These are phyloP conservation scores for Druceiella hillmani DNA, from an alignment of 2,888 invertebrate species.

Conservation along the genomic window DNA sequence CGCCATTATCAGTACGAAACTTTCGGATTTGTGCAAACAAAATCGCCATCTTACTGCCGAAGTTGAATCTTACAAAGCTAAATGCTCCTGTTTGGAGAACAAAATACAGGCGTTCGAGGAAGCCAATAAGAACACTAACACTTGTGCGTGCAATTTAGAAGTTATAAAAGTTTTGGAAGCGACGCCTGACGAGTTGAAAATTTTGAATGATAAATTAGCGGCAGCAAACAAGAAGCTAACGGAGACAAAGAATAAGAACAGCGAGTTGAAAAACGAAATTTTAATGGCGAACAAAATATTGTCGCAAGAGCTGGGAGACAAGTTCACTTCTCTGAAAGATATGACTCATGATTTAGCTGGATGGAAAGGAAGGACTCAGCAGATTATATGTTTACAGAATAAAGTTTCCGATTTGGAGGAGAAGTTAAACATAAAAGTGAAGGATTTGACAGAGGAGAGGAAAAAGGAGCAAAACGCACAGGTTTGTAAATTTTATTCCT, in stretches of 20 bases:
- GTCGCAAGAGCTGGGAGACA: constrained; percentile 71
- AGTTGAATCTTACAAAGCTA: constrained; percentile 54
- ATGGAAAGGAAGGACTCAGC: constrained; percentile 76
- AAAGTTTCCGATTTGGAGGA: constrained; percentile 62
- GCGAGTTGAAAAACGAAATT: constrained; percentile 65
- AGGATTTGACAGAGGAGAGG: constrained; percentile 31
- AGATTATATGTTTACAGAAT: constrained; percentile 63
- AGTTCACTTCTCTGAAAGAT: constrained; percentile 57
- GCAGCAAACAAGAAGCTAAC: constrained; percentile 57
- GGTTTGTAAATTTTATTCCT: constrained; percentile 29
- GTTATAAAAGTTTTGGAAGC: constrained; percentile 30
- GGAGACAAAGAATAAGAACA: constrained; percentile 63
- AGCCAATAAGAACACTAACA: constrained; percentile 35
- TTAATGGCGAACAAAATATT: constrained; percentile 67
- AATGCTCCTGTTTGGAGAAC: constrained; percentile 49
- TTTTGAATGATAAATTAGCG: constrained; percentile 55
- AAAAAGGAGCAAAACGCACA: constrained; percentile 34
- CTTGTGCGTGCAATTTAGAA: constrained; percentile 44
- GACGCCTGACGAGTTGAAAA: constrained; percentile 50
- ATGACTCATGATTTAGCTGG: constrained; percentile 52
- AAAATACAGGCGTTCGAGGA: constrained; percentile 39
- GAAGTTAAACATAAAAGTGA: constrained; percentile 48
- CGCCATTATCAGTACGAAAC: constrained; percentile 56
- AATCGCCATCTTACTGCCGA: constrained; percentile 59
- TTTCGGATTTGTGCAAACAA: constrained; percentile 62